phyloP scores from a whole-genome alignment of 30 jellyfish, hydroid and myxozoan genomes.

The Morbakka virulenta region DNA sequence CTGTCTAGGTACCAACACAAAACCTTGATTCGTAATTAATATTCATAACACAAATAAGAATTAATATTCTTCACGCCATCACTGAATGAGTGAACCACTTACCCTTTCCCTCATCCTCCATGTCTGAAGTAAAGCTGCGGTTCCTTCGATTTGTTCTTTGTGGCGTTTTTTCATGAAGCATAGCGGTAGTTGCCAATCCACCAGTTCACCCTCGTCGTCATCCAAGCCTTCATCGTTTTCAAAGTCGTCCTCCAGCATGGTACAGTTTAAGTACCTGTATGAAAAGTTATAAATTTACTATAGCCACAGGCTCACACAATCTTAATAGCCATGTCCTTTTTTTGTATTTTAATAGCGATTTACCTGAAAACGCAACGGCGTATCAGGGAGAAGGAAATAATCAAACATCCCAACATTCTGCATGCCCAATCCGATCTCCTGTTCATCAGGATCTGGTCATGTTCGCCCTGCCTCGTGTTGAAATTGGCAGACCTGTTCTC shows the following conservation, averaged over 20 bases:
- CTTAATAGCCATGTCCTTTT: no score
- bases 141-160: slow-evolving; percentile 82
- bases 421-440: neutral
- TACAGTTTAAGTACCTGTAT: neutral
- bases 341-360: no score
- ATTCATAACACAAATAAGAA: no score
- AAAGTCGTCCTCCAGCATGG: slow-evolving; percentile 63
- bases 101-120: slow-evolving; percentile 97
- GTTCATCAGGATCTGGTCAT: neutral
- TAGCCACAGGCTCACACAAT: no score
- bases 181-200: slow-evolving; percentile 91
- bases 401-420: no score
- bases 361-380: neutral
- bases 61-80: no score
- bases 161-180: slow-evolving; percentile 96
- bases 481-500: no score
- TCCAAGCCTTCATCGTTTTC: slow-evolving; percentile 74
- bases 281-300: no score
- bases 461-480: neutral
- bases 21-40: no score
- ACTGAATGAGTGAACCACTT: no score
- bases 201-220: slow-evolving; percentile 84
- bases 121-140: slow-evolving; percentile 64
- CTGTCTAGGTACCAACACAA: no score
- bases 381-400: no score